Percentiles rank a stretch among this genome's conserved stretches.
phyloP scores from a whole-genome alignment of 2,797 vertebrate species.

The Discoglossus pictus region DNA sequence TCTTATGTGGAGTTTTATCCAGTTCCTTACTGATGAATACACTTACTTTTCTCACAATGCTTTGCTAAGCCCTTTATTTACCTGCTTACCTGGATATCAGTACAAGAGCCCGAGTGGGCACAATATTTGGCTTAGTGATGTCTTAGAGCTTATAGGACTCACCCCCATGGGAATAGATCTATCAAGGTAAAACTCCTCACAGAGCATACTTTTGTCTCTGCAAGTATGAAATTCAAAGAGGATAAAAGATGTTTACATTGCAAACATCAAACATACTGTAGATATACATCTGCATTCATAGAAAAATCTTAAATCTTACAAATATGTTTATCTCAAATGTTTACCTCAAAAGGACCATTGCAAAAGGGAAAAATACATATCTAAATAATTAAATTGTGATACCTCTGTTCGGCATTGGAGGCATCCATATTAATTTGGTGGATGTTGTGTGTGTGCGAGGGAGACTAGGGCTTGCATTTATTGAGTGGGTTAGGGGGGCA shows the following conservation, averaged over 20 bases:
- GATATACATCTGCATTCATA: too few species aligned
- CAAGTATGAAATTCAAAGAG: not conserved
- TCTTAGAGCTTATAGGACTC: not conserved
- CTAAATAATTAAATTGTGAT: too few species aligned
- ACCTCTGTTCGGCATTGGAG: too few species aligned
- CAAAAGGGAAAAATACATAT: too few species aligned
- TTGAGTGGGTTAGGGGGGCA: too few species aligned
- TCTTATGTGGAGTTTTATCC: not conserved
- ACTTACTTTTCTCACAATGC: not conserved
- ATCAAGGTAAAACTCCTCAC: constrained; percentile 14
- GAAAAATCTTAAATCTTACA: too few species aligned
- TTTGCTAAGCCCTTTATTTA: constrained; percentile 30
- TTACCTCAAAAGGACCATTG: too few species aligned
- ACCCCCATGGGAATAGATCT: constrained; percentile 24
- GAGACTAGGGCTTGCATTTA: too few species aligned
- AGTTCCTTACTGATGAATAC: constrained; percentile 10
- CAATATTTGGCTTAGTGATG: constrained; percentile 34
- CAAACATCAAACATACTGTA: not conserved
- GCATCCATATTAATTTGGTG: too few species aligned
- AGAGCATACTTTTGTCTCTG: constrained; percentile 4
- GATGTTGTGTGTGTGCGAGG: too few species aligned
- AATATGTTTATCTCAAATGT: too few species aligned
- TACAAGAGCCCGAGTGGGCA: constrained; percentile 19
- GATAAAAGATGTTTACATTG: constrained; percentile 17
- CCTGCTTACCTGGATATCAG: constrained; percentile 23